Percentiles rank a stretch among this genome's conserved stretches.
These are phyloP conservation scores for Gymnoscelis rufifasciata DNA, from an alignment of 2,888 invertebrate species.

Conservation along the genomic window DNA sequence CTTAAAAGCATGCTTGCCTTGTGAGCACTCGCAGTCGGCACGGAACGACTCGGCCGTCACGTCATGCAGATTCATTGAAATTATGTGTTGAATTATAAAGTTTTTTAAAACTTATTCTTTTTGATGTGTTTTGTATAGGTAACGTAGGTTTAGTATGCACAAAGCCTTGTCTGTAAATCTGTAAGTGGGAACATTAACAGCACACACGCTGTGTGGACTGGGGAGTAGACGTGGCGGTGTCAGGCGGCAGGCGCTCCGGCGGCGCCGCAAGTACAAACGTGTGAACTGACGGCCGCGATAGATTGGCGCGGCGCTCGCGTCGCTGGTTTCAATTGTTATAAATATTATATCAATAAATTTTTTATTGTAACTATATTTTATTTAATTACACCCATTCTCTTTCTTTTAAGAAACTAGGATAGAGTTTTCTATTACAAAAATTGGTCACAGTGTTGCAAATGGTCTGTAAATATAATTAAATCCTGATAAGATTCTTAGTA, in stretches of 20 bases:
- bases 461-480: too few species aligned
- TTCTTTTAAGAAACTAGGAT: background rate
- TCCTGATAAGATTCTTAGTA: too few species aligned
- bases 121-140: conserved; percentile 40
- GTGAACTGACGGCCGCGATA: conserved; percentile 38
- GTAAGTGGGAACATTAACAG: background rate
- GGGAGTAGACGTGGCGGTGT: too few species aligned
- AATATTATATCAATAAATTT: conserved; percentile 77
- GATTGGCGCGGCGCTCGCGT: conserved; percentile 30
- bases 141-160: conserved; percentile 39
- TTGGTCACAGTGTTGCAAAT: conserved; percentile 2
- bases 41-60: too few species aligned
- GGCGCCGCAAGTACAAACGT: conserved; percentile 51
- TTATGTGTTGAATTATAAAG: conserved; percentile 27
- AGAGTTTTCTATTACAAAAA: background rate
- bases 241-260: conserved; percentile 33
- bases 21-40: conserved; percentile 1
- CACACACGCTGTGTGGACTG: too few species aligned
- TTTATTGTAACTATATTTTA: conserved; percentile 56
- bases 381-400: background rate
- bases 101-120: conserved; percentile 41
- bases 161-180: conserved; percentile 27
- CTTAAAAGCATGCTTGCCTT: conserved; percentile 7
- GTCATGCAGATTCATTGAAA: conserved; percentile 17
- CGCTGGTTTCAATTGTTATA: conserved; percentile 65